These are phyloP conservation scores for Paraescarpia echinospica DNA, from an alignment of 1,140 invertebrate genomes.

Conservation along the genomic window DNA sequence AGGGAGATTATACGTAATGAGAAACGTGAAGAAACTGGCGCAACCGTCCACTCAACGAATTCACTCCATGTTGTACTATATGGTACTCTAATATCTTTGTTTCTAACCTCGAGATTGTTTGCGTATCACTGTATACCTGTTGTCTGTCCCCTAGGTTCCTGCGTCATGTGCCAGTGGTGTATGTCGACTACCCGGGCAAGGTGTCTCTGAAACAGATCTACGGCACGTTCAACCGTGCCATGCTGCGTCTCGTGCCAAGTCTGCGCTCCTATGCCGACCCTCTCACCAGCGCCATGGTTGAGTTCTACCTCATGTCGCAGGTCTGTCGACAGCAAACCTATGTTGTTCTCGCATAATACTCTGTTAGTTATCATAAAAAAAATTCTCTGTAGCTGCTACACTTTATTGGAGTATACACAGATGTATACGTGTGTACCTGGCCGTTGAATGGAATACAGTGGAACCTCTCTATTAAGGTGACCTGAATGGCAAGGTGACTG, in stretches of 20 bases:
- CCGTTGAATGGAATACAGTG: no score
- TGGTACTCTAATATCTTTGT: no score
- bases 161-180: constrained; percentile 95
- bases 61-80: no score
- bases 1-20: no score
- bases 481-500: no score
- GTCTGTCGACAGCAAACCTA: constrained; percentile 37
- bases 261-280: constrained; percentile 92
- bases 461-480: no score
- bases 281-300: constrained; percentile 98
- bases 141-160: constrained; percentile 53
- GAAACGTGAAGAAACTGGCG: no score
- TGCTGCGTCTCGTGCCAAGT: constrained; percentile 88
- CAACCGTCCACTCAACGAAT: no score
- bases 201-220: constrained; percentile 92
- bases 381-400: background rate
- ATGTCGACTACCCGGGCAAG: constrained; percentile 99
- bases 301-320: constrained; percentile 95
- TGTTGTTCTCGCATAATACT: background rate
- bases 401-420: no score
- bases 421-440: no score
- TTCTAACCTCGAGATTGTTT: no score
- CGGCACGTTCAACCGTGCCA: constrained; percentile 95
- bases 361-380: background rate
- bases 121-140: background rate